phyloP scores from a whole-genome alignment of 2,888 invertebrate genomes.

The Coleophora flavipennella region DNA sequence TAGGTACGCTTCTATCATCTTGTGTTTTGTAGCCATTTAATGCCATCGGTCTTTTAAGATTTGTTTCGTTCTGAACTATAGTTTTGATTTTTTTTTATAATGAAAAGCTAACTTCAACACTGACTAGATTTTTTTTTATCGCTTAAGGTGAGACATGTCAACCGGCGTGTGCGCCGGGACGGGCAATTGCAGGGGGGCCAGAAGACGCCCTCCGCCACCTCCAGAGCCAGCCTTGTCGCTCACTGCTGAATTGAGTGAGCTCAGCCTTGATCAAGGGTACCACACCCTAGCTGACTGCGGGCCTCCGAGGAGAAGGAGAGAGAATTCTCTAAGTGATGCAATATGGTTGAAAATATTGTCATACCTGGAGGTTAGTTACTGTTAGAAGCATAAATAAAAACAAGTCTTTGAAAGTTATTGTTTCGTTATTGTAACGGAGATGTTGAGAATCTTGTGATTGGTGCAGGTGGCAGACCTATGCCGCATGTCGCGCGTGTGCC shows the following conservation, averaged over 20 bases:
- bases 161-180: slow-evolving; percentile 57
- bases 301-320: slow-evolving; percentile 49
- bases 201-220: slow-evolving; percentile 58
- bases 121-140: slow-evolving; percentile 9
- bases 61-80: too few species aligned
- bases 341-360: slow-evolving; percentile 57
- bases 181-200: slow-evolving; percentile 54
- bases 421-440: too few species aligned
- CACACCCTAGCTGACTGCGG: slow-evolving; percentile 83
- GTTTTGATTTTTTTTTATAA: too few species aligned
- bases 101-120: neutral
- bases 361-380: slow-evolving; percentile 49
- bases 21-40: too few species aligned
- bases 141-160: slow-evolving; percentile 32
- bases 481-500: slow-evolving; percentile 63
- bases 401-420: neutral
- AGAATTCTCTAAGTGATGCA: slow-evolving; percentile 54
- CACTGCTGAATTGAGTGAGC: slow-evolving; percentile 64
- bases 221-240: slow-evolving; percentile 60
- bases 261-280: slow-evolving; percentile 86
- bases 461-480: slow-evolving; percentile 66
- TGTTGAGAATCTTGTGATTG: too few species aligned
- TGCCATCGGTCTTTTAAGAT: too few species aligned
- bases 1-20: too few species aligned
- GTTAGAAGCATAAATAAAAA: neutral